Percentiles rank a stretch among this genome's conserved stretches.
Conservation (phyloP, 2,797 vertebrate genomes). For the Pseudocheirus occidentalis region DNA sequence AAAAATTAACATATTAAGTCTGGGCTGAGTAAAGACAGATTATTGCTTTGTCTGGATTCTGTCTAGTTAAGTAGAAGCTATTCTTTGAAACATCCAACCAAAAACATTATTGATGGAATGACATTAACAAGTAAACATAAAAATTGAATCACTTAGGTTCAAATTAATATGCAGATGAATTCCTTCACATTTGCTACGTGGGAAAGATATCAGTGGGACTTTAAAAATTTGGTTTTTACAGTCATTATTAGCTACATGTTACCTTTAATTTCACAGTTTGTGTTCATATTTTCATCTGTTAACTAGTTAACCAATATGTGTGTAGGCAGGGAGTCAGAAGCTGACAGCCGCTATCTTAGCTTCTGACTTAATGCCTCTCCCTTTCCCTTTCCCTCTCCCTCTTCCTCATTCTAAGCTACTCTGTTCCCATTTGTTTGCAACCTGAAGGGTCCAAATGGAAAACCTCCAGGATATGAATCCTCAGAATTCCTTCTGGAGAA, state of each 20-base stretch:
- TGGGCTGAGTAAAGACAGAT: conserved; percentile 78
- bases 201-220: conserved; percentile 7
- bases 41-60: conserved; percentile 76
- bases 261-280: neutral
- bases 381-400: neutral
- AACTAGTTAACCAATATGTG: too few relatives aligned
- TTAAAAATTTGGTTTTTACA: conserved; percentile 6
- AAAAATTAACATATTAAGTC: conserved; percentile 81
- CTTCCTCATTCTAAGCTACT: neutral
- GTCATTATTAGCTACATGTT: neutral
- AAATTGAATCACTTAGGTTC: conserved; percentile 62
- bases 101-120: conserved; percentile 65
- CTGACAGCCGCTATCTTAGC: neutral
- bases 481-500: neutral
- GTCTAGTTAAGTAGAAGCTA: conserved; percentile 65
- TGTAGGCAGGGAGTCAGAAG: too few relatives aligned
- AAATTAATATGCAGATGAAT: conserved; percentile 52
- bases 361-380: neutral
- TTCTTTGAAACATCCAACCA: conserved; percentile 71
- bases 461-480: neutral
- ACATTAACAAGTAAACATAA: conserved; percentile 69
- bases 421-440: neutral
- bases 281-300: neutral
- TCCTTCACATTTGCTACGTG: conserved; percentile 45
- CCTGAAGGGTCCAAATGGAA: neutral